Base-by-base conservation (phyloP, 2,888 invertebrate genomes). In the Acanthococcus lagerstroemiae region DNA sequence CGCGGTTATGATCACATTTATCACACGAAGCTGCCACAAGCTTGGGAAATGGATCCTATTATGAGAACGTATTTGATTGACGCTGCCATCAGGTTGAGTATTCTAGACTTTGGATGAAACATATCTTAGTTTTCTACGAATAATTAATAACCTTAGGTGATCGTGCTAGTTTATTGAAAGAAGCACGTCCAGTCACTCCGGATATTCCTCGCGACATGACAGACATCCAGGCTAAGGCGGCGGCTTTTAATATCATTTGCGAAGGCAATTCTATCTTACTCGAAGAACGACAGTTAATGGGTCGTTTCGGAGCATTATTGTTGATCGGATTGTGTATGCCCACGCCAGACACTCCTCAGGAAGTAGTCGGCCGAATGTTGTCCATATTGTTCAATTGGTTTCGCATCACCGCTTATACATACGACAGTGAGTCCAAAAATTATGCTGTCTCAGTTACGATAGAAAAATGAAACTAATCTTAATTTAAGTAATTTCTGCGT, bases 341-440 rank as follows among this genome's bases (percentile, higher is more conserved):
- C 0, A 84, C 83, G 69, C 86, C 65, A 37, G 69, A 72, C 58
- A 72, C 71, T 24, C 71, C 73, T n/a, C 22, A 67, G 70, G 65
- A 72, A 72, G 67, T 72, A 46, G 68, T 73, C 67, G 96, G 96
- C 6, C 82, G 96, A 69, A 82, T 99, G 72, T 81, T 99, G 57
- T 91, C 95, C 27, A 95, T 96, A 83, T 82, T 99, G 69, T 99
- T 97, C 78, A 95, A 97, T 77, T 99, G 99, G 99, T 99, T 97
- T 80, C 93, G 97, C 78, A 90, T 95, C 72, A 99, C 97, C 17
- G 95, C 96, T 1, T 94, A 92, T 77, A 86, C 96, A 7, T 94
- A 93, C 74, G 94, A 95, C 78, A 92, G 93, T 91, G 78, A 56
- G 66, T 45, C 48, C 54, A 24, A 55, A 15, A 2, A n/a, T n/a